Evolutionary conservation across 2,888 invertebrate species (phyloP), one percentile per base, ranked within the genome.

Genomic region (Polymixis flavicincta): DNA sequence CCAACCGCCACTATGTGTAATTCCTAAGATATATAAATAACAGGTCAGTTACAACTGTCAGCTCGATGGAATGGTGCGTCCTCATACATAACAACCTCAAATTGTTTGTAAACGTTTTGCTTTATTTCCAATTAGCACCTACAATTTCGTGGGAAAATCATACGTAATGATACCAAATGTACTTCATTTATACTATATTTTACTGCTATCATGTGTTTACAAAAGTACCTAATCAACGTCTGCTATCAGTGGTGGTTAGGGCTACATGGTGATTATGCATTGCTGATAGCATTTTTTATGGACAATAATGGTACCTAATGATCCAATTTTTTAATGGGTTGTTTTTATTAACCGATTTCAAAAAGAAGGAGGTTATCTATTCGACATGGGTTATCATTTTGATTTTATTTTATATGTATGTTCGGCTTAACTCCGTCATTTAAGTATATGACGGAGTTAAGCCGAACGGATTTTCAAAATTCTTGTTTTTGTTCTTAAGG

Each of bases 91-190:
- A 45, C 65, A 66, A 61, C 50, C 9, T 76, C 54, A 76, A 77
- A 42, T 82, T 76, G 57, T 82, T 76, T 64, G 52, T 76, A 75
- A 75, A 63, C 28, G 45, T 14, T 64, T 52, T n/a, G 14, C 25
- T 65, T 78, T 63, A 25, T 45, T 67, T 66, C 32, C 60, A 28
- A 75, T 75, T 67, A 57, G 37, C 28, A 81, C 66, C 48, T 37
- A 14, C 17, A 42, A 50, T 50, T 32, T 32, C 48, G 55, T 81
- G n/a, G 45, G 60, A 52, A 72, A 75, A 48, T 74, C 8, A 61
- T 48, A 42, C n/a, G 13, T 54, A 48, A 65, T 37, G 28, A 59
- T 28, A 64, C 17, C 37, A 64, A 57, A 70, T 48, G 6, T 42
- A 67, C 59, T 59, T 14, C 8, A 67, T 76, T 52, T 67, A 17